Evolutionary conservation across 2,797 vertebrate genomes (phyloP).

Genomic region (Eutrigla gurnardus): DNA sequence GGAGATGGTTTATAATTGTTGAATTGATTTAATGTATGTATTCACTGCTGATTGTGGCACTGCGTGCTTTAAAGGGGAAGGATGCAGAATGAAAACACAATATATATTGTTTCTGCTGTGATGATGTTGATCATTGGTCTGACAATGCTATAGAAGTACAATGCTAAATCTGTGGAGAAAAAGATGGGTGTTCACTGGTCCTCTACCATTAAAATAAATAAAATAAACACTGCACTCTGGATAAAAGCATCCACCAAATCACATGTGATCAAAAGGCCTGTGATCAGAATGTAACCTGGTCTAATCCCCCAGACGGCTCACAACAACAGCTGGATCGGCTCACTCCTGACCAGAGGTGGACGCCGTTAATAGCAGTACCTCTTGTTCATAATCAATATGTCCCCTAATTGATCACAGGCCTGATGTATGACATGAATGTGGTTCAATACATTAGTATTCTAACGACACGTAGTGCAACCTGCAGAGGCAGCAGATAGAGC

Average conservation of each 20-base stretch:
- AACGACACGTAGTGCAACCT: constrained; percentile 35
- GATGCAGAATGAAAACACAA: neutral
- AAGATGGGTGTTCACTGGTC: neutral
- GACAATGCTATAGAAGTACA: neutral
- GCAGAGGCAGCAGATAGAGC: constrained; percentile 52
- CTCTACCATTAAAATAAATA: neutral
- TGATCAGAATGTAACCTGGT: constrained; percentile 48
- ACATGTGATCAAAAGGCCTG: constrained; percentile 50
- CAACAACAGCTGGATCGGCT: constrained; percentile 51
- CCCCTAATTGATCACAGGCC: constrained; percentile 61
- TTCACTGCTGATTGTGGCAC: neutral
- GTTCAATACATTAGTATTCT: constrained; percentile 71
- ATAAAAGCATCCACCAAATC: constrained; percentile 45
- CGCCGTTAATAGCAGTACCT: constrained; percentile 36
- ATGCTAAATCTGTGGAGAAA: neutral
- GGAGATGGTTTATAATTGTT: neutral
- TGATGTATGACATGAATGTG: constrained; percentile 63
- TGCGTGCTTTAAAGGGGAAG: constrained; percentile 1
- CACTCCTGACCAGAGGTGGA: constrained; percentile 47
- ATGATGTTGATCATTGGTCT: neutral
- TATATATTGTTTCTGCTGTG: neutral
- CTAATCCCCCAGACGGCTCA: constrained; percentile 37
- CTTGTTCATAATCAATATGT: constrained; percentile 64
- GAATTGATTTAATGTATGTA: neutral
- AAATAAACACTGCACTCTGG: constrained; percentile 16